These are phyloP conservation scores for Steatornis caripensis DNA, from an alignment of 2,113 vertebrate species.

Conservation along the genomic window DNA sequence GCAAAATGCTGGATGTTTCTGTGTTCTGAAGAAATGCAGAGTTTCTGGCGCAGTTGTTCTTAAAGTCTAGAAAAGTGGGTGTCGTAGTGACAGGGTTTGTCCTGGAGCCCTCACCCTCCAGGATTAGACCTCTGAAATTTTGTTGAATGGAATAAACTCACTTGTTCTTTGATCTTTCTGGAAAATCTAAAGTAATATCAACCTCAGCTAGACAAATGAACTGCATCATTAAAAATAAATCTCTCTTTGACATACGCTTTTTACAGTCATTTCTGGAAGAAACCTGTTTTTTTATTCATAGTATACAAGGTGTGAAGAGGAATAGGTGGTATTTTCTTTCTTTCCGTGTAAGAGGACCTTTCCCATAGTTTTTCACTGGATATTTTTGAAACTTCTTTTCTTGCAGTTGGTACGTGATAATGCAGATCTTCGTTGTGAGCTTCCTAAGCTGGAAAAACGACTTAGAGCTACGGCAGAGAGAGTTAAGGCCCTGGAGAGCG, in stretches of 20 bases:
- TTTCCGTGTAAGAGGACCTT: background rate
- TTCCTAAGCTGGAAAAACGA: slow-evolving; percentile 93
- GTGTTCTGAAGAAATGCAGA: background rate
- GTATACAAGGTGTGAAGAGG: rapidly evolving
- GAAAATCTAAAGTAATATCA: background rate
- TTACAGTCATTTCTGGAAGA: background rate
- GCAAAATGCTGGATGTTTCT: background rate
- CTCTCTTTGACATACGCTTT: background rate
- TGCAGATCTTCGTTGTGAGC: slow-evolving; percentile 93
- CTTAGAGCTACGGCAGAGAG: slow-evolving; percentile 87
- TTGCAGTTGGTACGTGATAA: slow-evolving; percentile 89
- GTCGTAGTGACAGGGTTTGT: background rate
- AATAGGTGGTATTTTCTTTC: rapidly evolving
- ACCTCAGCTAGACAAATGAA: background rate
- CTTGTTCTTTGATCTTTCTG: background rate
- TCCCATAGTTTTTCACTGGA: background rate
- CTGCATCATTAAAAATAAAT: background rate
- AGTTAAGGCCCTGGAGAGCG: slow-evolving; percentile 89
- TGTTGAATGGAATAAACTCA: background rate
- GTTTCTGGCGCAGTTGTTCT: background rate
- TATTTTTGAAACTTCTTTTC: background rate
- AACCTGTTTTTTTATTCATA: background rate
- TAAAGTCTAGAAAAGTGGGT: background rate
- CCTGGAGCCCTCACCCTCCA: background rate
- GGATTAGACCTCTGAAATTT: background rate